Percentiles rank a stretch among this genome's conserved stretches.
Evolutionary conservation across 2,797 vertebrate genomes (phyloP).

Genomic region (Coracias cyanogaster): DNA sequence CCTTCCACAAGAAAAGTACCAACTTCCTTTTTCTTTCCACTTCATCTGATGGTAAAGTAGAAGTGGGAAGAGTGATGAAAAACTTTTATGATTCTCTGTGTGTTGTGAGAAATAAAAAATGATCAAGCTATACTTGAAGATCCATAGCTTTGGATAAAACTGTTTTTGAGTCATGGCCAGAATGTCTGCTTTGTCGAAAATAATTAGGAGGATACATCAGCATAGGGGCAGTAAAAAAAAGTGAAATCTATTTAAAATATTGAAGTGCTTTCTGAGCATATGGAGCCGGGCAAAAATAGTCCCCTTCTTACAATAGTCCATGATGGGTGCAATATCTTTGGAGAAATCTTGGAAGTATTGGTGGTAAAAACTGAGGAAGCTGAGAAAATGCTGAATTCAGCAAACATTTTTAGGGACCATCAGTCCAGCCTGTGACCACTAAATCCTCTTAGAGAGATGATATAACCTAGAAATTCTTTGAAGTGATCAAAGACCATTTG

Average conservation of each 20-base stretch:
- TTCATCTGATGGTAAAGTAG: not conserved
- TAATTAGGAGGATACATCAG: slow-evolving; percentile 8
- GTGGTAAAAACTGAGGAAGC: slow-evolving; percentile 39
- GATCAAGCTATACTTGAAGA: not conserved
- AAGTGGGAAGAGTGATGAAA: not conserved
- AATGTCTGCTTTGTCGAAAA: slow-evolving; percentile 18
- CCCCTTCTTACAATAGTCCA: slow-evolving; percentile 59
- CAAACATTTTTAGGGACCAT: not conserved
- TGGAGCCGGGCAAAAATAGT: slow-evolving; percentile 65
- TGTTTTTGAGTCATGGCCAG: slow-evolving; percentile 6
- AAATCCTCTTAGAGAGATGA: not conserved
- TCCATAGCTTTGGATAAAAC: not conserved
- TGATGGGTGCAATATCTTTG: slow-evolving; percentile 39
- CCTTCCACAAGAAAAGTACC: not conserved
- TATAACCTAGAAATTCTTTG: not conserved
- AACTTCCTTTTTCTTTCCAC: not conserved
- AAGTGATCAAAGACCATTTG: slow-evolving; percentile 9
- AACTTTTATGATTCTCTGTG: not conserved
- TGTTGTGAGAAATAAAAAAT: not conserved
- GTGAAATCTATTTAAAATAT: slow-evolving; percentile 1
- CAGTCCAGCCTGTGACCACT: not conserved
- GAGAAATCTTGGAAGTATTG: slow-evolving; percentile 38
- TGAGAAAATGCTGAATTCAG: slow-evolving; percentile 35
- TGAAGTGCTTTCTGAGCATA: slow-evolving; percentile 59
- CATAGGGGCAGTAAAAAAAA: not conserved